These are phyloP conservation scores for Ictalurus furcatus DNA, from an alignment of 2,113 vertebrate species.

Conservation along the genomic window DNA sequence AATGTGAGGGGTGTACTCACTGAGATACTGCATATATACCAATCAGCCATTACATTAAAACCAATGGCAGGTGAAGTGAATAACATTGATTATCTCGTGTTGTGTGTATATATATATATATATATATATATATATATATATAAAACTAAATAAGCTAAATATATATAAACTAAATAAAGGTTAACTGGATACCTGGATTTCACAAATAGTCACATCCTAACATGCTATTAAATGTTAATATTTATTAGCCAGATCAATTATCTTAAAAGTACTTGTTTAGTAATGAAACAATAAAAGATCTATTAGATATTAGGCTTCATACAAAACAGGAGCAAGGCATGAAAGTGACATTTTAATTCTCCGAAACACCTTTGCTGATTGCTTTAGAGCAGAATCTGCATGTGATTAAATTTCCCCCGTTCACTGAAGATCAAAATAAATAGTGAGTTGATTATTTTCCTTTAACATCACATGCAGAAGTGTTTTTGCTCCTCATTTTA, in stretches of 20 bases:
- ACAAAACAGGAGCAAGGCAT: not conserved
- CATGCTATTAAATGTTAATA: not conserved
- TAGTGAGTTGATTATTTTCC: not conserved
- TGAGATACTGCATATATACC: too few species aligned
- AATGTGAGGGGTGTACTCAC: too few species aligned
- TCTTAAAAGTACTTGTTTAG: not conserved
- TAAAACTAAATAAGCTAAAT: not conserved
- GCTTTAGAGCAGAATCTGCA: not conserved
- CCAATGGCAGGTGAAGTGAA: too few species aligned
- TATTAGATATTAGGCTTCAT: not conserved
- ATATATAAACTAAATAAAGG: not conserved
- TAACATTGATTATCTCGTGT: too few species aligned
- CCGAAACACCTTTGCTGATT: not conserved
- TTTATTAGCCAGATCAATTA: not conserved
- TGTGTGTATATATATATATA: too few species aligned
- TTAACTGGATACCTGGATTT: not conserved
- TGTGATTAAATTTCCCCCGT: not conserved
- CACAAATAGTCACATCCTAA: not conserved
- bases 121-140: too few species aligned
- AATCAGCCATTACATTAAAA: too few species aligned
- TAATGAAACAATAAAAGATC: not conserved
- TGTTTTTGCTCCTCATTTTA: not conserved
- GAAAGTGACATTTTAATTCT: not conserved
- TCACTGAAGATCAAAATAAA: not conserved
- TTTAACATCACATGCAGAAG: not conserved